Base-by-base conservation (phyloP, 2,888 invertebrate species). In the Stenotaenia linearis region DNA sequence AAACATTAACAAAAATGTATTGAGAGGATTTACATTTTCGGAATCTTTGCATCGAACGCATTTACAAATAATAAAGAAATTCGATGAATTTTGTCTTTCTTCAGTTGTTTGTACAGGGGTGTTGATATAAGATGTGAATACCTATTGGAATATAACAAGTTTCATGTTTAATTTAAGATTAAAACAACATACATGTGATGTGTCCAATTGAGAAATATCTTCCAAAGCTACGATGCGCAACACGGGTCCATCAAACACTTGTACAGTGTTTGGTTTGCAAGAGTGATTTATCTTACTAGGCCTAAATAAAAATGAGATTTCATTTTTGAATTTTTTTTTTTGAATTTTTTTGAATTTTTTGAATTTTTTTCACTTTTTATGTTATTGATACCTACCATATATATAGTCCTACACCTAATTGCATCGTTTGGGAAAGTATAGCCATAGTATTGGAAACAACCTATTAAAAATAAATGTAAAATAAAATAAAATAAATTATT, bases 201-300 rank as follows among this genome's bases (percentile, higher is more conserved):
- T 30, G n/a, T 23, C n/a, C 25, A 74, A 15, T 30, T 30, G 28
- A 15, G 75, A 23, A 74, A 74, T 74, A 3, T 50, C 50, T 1
- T 50, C 50, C 6, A 50, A 1, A 3, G 50, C 50, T 18, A 3
- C 18, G 18, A 97, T 90, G 82, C 89, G 89, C 79, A 97, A 89
- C 1, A 90, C 92, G 75, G 91, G 92, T 0, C 96, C 96, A 83
- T 92, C 90, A 84, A 97, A 97, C 0, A 92, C 91, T 69, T 93
- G 93, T 4, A 94, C 91, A 0, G 95, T 95, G 86, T 95, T 96
- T 0, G 97, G 96, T 77, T 89, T 87, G 85, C 97, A 97, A 82
- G 94, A 94, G 86, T 97, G 97, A 87, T 97, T 95, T 78, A 96
- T 89, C 45, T 94, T 89, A 0, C 97, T 96, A 0, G 93, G 92